phyloP scores from a whole-genome alignment of 2,113 vertebrate genomes.

The Triplophysa rosa region DNA sequence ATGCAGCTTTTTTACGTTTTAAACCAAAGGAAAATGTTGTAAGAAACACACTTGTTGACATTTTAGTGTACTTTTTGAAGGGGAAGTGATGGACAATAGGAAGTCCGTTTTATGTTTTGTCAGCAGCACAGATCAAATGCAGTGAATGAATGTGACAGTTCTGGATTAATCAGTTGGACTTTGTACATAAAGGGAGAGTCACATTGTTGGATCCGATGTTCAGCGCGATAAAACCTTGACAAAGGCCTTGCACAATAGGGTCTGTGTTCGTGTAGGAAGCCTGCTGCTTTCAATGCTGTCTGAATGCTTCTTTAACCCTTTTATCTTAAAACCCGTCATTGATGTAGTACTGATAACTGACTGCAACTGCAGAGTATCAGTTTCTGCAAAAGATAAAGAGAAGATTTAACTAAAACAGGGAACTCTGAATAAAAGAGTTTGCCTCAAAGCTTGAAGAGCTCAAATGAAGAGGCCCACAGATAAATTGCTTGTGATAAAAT shows the following conservation, averaged over 20 bases:
- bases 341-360: background rate
- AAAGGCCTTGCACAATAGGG: slow-evolving; percentile 22
- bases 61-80: background rate
- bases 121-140: slow-evolving; percentile 26
- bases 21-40: background rate
- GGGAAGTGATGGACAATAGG: background rate
- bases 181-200: slow-evolving; percentile 33
- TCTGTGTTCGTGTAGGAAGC: background rate
- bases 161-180: slow-evolving; percentile 38
- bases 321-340: background rate
- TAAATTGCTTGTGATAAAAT: too few relatives aligned
- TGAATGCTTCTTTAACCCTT: background rate
- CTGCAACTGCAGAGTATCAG: background rate
- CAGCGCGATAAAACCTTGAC: background rate
- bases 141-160: slow-evolving; percentile 13
- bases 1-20: background rate
- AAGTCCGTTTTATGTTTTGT: slow-evolving; percentile 31
- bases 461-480: too few relatives aligned
- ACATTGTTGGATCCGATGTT: slow-evolving; percentile 7
- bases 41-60: background rate
- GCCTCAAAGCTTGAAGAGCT: too few relatives aligned
- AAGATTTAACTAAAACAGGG: too few relatives aligned
- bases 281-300: background rate
- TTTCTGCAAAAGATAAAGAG: background rate
- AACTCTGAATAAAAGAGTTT: too few relatives aligned